Conservation (phyloP, 2,113 vertebrate species). For the Corythaixoides concolor region DNA sequence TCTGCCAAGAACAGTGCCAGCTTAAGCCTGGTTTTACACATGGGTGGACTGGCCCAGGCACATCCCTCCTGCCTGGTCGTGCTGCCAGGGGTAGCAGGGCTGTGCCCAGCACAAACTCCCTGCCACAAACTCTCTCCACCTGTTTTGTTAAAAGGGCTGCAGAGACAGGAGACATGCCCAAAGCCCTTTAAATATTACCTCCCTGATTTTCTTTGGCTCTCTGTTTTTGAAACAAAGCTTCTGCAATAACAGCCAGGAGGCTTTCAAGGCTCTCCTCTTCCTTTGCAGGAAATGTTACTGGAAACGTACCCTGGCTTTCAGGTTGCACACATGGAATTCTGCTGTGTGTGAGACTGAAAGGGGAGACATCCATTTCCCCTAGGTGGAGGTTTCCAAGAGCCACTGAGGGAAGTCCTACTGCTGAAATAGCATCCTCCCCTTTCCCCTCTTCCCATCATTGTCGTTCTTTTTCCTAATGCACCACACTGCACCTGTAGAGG, state of each 20-base stretch:
- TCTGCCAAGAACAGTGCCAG: neutral
- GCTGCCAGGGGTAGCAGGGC: neutral
- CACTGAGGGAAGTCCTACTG: neutral
- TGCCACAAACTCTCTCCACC: neutral
- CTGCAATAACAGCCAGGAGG: neutral
- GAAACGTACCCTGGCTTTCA: neutral
- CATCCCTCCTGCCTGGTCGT: neutral
- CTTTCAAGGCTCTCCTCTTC: neutral
- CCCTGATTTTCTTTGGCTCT: neutral
- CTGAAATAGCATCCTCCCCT: neutral
- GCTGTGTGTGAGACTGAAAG: neutral
- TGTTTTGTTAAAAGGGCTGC: neutral
- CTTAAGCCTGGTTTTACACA: neutral
- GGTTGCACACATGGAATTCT: neutral
- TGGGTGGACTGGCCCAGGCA: neutral
- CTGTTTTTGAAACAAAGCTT: neutral
- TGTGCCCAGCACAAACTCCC: neutral
- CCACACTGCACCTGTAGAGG: neutral
- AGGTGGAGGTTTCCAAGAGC: neutral
- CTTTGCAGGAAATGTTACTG: neutral
- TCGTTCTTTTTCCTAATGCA: neutral
- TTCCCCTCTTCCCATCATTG: neutral
- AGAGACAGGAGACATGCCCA: neutral
- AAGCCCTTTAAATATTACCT: neutral
- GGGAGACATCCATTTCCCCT: neutral